Evolutionary conservation across 2,888 invertebrate genomes (phyloP).

Genomic region (Empis livida): DNA sequence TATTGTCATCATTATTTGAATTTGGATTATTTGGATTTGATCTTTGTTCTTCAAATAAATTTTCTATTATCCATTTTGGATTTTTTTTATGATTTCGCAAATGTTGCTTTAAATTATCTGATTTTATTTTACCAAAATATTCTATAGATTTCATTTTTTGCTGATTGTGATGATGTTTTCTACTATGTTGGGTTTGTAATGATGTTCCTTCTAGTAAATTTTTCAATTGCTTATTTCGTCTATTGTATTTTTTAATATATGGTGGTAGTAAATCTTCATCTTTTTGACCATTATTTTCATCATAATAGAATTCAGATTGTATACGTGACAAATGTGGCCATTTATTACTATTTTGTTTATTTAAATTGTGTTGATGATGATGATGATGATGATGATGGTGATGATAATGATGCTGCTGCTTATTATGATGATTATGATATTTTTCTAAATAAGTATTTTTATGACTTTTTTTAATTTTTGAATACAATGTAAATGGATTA

Average conservation of each 20-base stretch:
- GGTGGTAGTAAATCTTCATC: conserved; percentile 28
- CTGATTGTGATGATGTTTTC: conserved; percentile 7
- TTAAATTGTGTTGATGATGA: conserved; percentile 13
- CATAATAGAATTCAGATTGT: conserved; percentile 19
- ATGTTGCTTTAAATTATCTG: conserved; percentile 10
- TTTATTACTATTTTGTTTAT: conserved; percentile 29
- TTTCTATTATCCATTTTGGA: conserved; percentile 19
- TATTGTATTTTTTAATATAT: conserved; percentile 32
- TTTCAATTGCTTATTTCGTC: conserved; percentile 31
- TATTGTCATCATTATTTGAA: conserved; percentile 6
- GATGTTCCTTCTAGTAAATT: conserved; percentile 32
- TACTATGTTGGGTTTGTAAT: background rate
- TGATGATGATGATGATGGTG: conserved; percentile 9
- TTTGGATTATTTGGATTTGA: conserved; percentile 15
- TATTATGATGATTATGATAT: conserved; percentile 2
- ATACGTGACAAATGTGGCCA: conserved; percentile 33
- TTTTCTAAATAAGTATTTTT: conserved; percentile 6
- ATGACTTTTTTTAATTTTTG: background rate
- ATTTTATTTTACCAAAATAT: conserved; percentile 8
- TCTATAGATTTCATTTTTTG: background rate
- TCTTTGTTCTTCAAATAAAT: conserved; percentile 26
- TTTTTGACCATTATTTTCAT: conserved; percentile 18
- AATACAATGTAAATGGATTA: conserved; percentile 8
- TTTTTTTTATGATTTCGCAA: conserved; percentile 15
- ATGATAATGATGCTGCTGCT: conserved; percentile 2